Evolutionary conservation across 2,888 invertebrate genomes (phyloP), one percentile per base, ranked within the genome.

Genomic region (Acanthacorydalis orientalis): DNA sequence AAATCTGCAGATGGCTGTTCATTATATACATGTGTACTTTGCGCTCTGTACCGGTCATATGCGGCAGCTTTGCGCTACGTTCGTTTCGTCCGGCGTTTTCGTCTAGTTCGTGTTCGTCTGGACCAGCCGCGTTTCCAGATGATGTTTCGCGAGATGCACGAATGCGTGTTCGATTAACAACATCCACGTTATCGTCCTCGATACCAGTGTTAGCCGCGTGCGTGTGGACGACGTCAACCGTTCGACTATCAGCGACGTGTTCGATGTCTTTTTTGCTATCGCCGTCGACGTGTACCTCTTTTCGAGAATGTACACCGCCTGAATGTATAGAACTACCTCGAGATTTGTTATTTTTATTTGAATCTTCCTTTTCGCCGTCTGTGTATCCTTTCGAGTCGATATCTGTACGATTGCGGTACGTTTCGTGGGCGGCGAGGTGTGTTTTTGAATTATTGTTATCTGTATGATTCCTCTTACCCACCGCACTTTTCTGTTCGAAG

Each of bases 21-120:
- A 82, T 85, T 68, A 88, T 80, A 72, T 80, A 84, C 75, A 88
- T 76, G 70, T 83, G 83, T 61, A 87, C 84, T 63, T 83, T 84
- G 59, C 85, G 74, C 54, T 79, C 77, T 51, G 82, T 78, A 64
- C 85, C 84, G 57, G 82, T 80, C 64, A 84, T 78, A 69, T 83
- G 83, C 61, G 83, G 83, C 62, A 85, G 73, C 70, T 83, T 83
- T 59, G 85, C 82, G 61, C 82, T 82, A 62, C 86, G 79, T 68
- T 84, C 79, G 65, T 78, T 78, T 64, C 80, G 75, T 67, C 74
- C 63, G 50, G 67, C 49, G 48, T 54, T 54, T 54, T 57, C 57
- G 51, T 54, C 57, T 43, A 51, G 52, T 44, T 51, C 49, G 43
- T 35, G 38, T 31, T n/a, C 41, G 48, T 44, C 32, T 31, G 43